Evolutionary conservation across 2,113 vertebrate species (phyloP).

Genomic region (Lipotes vexillifer): DNA sequence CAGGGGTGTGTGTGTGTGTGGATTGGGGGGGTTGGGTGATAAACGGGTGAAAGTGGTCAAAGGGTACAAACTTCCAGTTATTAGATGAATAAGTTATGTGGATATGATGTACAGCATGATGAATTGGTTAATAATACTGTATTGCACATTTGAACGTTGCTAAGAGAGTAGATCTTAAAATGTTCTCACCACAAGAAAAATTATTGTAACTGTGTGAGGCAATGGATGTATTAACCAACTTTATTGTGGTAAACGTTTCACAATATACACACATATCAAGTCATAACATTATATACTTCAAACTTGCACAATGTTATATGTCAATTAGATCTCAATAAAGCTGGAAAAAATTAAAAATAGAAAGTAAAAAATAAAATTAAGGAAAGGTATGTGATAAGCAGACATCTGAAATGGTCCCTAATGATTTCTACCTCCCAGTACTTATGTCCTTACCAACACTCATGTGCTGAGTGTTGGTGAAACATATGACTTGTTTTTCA

Average conservation of each 20-base stretch:
- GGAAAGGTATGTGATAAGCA: background rate
- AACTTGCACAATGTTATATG: background rate
- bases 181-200: background rate
- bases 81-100: background rate
- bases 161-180: background rate
- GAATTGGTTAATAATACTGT: background rate
- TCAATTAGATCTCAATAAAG: background rate
- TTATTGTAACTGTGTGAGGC: background rate
- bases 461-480: background rate
- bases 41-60: background rate
- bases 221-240: background rate
- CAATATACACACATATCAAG: background rate
- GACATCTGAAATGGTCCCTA: background rate
- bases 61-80: background rate
- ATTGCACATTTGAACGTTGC: background rate
- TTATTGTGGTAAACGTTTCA: background rate
- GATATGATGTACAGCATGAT: background rate
- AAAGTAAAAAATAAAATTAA: background rate
- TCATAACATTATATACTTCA: background rate
- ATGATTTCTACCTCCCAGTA: background rate
- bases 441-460: background rate
- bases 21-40: background rate
- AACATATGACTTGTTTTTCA: background rate
- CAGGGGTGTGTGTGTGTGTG: no score
- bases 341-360: background rate